phyloP scores from a whole-genome alignment of 2,797 vertebrate genomes.

The Anguilla obscura region DNA sequence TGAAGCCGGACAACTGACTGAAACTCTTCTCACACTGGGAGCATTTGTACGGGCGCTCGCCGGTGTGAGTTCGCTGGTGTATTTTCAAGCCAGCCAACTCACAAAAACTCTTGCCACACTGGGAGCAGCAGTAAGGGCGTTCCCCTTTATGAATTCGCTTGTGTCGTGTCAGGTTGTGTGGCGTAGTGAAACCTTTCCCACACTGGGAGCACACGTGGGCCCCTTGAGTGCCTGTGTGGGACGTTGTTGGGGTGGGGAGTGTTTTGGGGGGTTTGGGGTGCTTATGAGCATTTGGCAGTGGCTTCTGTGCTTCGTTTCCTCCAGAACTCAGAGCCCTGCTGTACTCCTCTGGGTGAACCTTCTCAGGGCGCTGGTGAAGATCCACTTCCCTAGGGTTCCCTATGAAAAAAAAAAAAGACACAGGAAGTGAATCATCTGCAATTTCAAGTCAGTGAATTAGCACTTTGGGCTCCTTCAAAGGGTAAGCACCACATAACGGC shows the following conservation, averaged over 20 bases:
- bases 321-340: too few species aligned
- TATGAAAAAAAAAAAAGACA: background rate
- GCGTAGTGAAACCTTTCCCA: background rate
- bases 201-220: background rate
- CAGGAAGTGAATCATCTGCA: background rate
- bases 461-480: background rate
- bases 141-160: background rate
- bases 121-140: background rate
- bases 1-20: too few species aligned
- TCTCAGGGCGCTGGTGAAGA: too few species aligned
- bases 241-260: background rate
- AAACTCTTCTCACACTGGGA: too few species aligned
- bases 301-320: too few species aligned
- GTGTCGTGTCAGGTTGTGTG: background rate
- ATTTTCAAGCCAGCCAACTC: too few species aligned
- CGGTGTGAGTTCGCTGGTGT: too few species aligned
- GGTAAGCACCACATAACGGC: too few species aligned
- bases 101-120: too few species aligned
- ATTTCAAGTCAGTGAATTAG: background rate
- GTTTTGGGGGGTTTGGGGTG: background rate
- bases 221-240: background rate
- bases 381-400: too few species aligned
- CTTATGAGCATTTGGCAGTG: background rate
- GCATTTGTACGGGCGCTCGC: too few species aligned
- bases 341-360: too few species aligned